Base-by-base conservation (phyloP, 1,140 invertebrate genomes). In the Cotesia glomerata region DNA sequence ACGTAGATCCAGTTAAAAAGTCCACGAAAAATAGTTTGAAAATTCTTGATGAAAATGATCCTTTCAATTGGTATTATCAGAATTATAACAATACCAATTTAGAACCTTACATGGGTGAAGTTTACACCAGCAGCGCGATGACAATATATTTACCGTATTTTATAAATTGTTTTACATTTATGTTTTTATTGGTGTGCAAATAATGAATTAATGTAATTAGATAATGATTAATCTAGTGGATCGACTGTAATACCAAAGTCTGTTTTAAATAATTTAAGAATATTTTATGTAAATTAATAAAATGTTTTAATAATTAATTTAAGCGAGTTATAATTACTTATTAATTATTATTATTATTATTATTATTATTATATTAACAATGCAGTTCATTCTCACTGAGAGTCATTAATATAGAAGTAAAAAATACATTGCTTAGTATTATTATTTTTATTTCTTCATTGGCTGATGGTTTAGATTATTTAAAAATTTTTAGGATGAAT, bases 51-150 rank as follows among this genome's bases (percentile, higher is more conserved):
- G 54, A 59, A 1, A 36, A 72, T 39, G 71, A 72, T 67, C 87
- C 90, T 26, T 89, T 90, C 74, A 91, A 91, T 75, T 94, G 93
- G 93, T 94, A 94, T 80, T 94, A 92, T 81, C 90, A 90, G 67
- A 93, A 93, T 84, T 94, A 94, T 78, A 93, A 94, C 80, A 91
- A 91, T 74, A 90, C 90, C 13, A 90, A 92, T 77, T 80, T 92
- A 72, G 89, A 92, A 74, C 91, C 92, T 11, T 93, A 89, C 72
- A 83, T 93, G 66, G 91, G 88, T 39, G 70, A 79, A 32, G 72
- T 74, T 67, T 82, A 86, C 18, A 82, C 67, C 39, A 34, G 74
- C 14, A 73, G n/a, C n/a, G 35, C 68, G 9, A 39, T 32, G 5
- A 39, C 18, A n/a, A 32, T 51, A 2, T 66, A 8, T 45, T 11